These are phyloP conservation scores for Casuarius casuarius DNA, from an alignment of 2,113 vertebrate species.

Conservation along the genomic window DNA sequence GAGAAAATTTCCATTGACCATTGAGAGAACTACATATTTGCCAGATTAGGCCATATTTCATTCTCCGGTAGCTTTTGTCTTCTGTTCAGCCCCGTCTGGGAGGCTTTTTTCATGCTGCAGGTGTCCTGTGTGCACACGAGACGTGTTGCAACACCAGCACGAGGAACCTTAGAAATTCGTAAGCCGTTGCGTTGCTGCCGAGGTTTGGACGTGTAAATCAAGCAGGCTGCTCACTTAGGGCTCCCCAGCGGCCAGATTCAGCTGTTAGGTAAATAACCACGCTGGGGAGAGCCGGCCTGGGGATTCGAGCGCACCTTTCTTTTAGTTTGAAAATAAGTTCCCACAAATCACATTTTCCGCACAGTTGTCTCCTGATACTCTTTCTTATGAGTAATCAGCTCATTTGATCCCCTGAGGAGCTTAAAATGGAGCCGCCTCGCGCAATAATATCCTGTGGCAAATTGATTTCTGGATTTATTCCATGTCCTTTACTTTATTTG, in stretches of 20 bases:
- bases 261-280: not conserved
- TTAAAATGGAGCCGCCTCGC: not conserved
- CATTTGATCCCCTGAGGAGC: not conserved
- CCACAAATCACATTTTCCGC: not conserved
- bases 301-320: not conserved
- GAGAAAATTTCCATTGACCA: not conserved
- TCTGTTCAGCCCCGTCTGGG: not conserved
- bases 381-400: not conserved
- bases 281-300: not conserved
- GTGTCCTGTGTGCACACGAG: not conserved
- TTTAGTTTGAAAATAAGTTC: not conserved
- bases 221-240: not conserved
- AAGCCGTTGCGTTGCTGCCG: not conserved
- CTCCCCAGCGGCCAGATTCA: not conserved
- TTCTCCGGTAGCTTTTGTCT: not conserved
- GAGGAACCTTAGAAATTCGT: not conserved
- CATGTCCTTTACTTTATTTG: rapidly evolving
- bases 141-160: not conserved
- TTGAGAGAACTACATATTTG: not conserved
- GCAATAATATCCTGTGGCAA: not conserved
- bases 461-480: not conserved
- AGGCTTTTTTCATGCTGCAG: not conserved
- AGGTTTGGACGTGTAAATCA: not conserved
- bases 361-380: not conserved
- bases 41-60: not conserved